Base-by-base conservation (phyloP, 2,113 vertebrate species). In the Toxotes chatareus region DNA sequence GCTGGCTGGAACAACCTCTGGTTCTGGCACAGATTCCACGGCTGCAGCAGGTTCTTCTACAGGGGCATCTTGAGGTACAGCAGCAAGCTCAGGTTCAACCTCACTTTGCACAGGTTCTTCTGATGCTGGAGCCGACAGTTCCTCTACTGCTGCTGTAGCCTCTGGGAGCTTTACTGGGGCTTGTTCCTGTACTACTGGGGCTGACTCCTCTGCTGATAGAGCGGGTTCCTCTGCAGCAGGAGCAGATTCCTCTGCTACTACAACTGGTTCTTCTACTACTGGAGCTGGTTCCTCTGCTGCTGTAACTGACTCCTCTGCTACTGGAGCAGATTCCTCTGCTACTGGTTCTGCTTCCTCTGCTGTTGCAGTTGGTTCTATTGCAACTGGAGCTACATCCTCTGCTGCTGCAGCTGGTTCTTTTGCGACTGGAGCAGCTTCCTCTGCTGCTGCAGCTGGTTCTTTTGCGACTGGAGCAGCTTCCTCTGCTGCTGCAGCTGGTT, bases 1-100 rank as follows among this genome's bases (percentile, higher is more conserved):
- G 6, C 34, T 65, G 36, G 5, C 62, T 6, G 59, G 23, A 76
- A 46, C 27, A 73, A 76, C 64, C 56, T 81, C 59, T 64, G 65
- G 59, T 57, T 84, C 86, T 71, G 79, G 23, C 38, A 76, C 69
- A 64, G 64, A 59, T 71, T 73, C 86, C 53, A 62, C 10, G 38
- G 21, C 68, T 65, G n/a, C 16, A 65, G 49, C 60, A 74, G 85
- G 21, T 70, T 85, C 81, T 57, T 91, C 79, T 68, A 53, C 63
- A 19, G 42, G 51, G 12, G 71, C 12, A n/a, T 92, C 81, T 46
- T 87, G 78, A 5, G 67, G 60, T 56, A 49, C 34, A 82, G 76
- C 63, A 66, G 67, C 64, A 80, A 73, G 44, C 57, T 87, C 74
- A 7, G 77, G 74, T 55, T 88, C 85, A 55, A 27, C 65, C 40